Conservation (phyloP, 2,888 invertebrate genomes). For the Cepaea hortensis region DNA sequence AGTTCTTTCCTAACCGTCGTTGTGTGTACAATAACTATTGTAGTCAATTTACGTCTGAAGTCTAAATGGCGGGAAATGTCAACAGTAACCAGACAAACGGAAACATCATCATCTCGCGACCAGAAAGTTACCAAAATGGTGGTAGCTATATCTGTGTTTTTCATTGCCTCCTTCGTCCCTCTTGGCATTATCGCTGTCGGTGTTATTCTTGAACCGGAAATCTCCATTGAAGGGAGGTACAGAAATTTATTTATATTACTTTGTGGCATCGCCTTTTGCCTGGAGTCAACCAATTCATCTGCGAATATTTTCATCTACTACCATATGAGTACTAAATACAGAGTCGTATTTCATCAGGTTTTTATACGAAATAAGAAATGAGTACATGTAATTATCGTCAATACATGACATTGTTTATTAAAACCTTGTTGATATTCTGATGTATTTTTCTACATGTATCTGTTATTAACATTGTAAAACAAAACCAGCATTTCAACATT, state of each 20-base stretch:
- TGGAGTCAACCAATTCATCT: neutral
- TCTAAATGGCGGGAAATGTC: constrained; percentile 18
- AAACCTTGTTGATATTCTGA: too few species aligned
- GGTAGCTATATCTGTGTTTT: constrained; percentile 1
- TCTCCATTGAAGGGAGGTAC: constrained; percentile 2
- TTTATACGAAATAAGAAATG: neutral
- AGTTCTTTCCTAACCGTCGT: neutral
- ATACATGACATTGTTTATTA: too few species aligned
- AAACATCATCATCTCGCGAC: neutral
- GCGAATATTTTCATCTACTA: constrained; percentile 5
- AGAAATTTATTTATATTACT: constrained; percentile 2
- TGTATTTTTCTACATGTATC: too few species aligned
- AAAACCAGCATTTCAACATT: too few species aligned
- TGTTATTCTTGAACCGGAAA: neutral
- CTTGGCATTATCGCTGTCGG: neutral
- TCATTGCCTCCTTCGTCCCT: constrained; percentile 6
- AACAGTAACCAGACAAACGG: neutral
- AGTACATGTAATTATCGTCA: too few species aligned
- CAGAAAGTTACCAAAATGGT: constrained; percentile 11
- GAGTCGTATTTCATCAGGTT: neutral
- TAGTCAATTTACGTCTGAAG: neutral
- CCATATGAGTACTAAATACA: constrained; percentile 18
- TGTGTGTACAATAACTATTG: neutral
- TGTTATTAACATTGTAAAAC: too few species aligned
- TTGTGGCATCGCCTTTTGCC: constrained; percentile 2